Evolutionary conservation across 2,888 invertebrate species (phyloP), one percentile per base, ranked within the genome.

Genomic region (Mellilla xanthometata): DNA sequence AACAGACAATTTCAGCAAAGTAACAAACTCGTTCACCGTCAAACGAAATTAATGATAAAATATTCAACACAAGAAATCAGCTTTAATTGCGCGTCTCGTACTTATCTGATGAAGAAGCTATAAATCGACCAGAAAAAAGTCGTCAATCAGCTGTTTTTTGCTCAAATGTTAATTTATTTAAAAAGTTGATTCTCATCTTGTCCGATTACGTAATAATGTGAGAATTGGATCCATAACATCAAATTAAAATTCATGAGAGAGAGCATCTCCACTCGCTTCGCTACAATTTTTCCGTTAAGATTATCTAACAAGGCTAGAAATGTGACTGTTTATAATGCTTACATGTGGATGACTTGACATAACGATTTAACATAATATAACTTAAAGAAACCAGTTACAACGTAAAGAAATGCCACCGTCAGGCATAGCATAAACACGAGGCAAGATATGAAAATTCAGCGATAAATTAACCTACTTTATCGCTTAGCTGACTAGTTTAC

Each of bases 401-500:
- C 1, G 6, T 19, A 19, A 19, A 19, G 1, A 19, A 19, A 19
- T 19, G 15, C 15, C 6, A 19, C 6, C 6, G 15, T 19, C 15
- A 34, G 24, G 29, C 23, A 30, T n/a, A 27, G 11, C 28, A 6
- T 12, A 27, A 32, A 49, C 27, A 13, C 11, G 28, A 42, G 40
- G 28, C 36, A 36, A 23, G 22, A 46, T 40, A 41, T 41, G 34
- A 42, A 19, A 38, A 38, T 45, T 52, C 52, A 38, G 41, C 41
- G 24, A 45, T 39, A 43, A 49, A 47, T 51, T 54, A 57, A 49
- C 53, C 51, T 40, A 53, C 33, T 39, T 53, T 28, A 26, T 12
- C 26, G 43, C 30, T 24, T 34, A 38, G 6, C 10, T n/a, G 7
- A 3, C 4, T 49, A 43, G 44, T 47, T 49, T 39, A 46, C 33